Percentiles rank a stretch among this genome's conserved stretches.
These are phyloP conservation scores for Diadumene lineata DNA, from an alignment of 92 coral and sea anemone genomes.

Conservation along the genomic window DNA sequence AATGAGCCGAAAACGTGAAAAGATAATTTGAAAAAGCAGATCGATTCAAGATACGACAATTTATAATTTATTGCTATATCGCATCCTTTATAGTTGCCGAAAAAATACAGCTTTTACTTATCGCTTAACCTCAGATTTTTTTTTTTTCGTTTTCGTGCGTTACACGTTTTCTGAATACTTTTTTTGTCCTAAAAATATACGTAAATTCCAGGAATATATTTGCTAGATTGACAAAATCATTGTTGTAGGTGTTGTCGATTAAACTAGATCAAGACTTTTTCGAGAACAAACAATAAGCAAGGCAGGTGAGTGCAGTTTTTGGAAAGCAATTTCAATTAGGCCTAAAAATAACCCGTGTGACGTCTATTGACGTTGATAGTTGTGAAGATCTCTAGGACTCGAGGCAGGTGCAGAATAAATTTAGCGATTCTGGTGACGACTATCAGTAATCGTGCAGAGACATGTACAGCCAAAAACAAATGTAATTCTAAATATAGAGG, in stretches of 20 bases:
- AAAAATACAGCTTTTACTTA: background rate
- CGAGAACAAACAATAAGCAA: slow-evolving; percentile 29
- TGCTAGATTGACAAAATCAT: slow-evolving; percentile 31
- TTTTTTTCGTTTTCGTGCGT: slow-evolving; percentile 4
- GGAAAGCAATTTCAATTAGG: slow-evolving; percentile 30
- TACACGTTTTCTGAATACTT: background rate
- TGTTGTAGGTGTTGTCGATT: slow-evolving; percentile 39
- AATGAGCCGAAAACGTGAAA: background rate
- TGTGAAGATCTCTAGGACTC: slow-evolving; percentile 32
- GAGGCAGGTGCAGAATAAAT: slow-evolving; percentile 43
- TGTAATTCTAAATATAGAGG: slow-evolving; percentile 40
- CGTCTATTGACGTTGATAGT: slow-evolving; percentile 23
- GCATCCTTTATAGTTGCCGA: slow-evolving; percentile 9
- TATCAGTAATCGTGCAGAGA: slow-evolving; percentile 21
- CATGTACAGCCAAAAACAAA: slow-evolving; percentile 22
- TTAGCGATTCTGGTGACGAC: slow-evolving; percentile 41
- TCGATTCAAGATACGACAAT: slow-evolving; percentile 18
- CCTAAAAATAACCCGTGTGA: slow-evolving; percentile 34
- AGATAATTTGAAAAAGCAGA: slow-evolving; percentile 11
- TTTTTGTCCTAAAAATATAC: slow-evolving; percentile 22
- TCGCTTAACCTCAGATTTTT: background rate
- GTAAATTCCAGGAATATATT: slow-evolving; percentile 25
- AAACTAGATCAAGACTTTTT: slow-evolving; percentile 30
- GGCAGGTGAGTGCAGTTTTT: slow-evolving; percentile 46
- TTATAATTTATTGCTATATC: slow-evolving; percentile 18